phyloP scores from a whole-genome alignment of 1,140 invertebrate genomes.

The Pogonognathellus flavescens region DNA sequence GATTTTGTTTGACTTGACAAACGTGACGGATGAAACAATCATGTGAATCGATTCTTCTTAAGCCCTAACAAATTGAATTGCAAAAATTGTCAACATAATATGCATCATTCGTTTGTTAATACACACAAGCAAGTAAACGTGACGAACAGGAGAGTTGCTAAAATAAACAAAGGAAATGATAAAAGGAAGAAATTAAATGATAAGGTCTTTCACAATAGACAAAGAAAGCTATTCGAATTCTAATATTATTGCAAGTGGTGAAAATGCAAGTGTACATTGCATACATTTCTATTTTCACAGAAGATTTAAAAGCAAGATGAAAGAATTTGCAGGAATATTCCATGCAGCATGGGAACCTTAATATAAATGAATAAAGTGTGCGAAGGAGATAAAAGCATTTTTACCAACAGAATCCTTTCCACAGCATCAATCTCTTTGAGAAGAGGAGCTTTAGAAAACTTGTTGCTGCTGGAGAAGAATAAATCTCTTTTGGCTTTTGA shows the following conservation, averaged over 20 bases:
- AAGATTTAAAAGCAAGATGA: background rate
- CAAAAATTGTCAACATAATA: background rate
- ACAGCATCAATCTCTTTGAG: conserved; percentile 62
- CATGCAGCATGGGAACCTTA: background rate
- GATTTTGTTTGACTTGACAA: conserved; percentile 64
- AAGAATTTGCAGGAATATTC: background rate
- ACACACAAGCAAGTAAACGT: no score
- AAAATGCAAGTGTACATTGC: no score
- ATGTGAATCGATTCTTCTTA: conserved; percentile 62
- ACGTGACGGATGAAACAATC: conserved; percentile 65
- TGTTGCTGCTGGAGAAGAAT: conserved; percentile 53
- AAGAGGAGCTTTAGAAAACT: conserved; percentile 52
- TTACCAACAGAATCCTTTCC: conserved; percentile 63
- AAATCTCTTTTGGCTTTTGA: conserved; percentile 55
- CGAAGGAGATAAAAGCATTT: background rate
- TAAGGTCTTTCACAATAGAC: no score
- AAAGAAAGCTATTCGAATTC: no score
- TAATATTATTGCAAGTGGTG: no score
- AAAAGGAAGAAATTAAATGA: no score
- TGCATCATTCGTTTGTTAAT: no score
- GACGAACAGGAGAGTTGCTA: no score
- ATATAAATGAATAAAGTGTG: background rate
- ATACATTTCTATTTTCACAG: no score
- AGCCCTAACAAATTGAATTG: conserved; percentile 38
- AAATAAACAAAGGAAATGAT: no score